Conservation (phyloP, 1,140 invertebrate species). For the Hetaerina americana region DNA sequence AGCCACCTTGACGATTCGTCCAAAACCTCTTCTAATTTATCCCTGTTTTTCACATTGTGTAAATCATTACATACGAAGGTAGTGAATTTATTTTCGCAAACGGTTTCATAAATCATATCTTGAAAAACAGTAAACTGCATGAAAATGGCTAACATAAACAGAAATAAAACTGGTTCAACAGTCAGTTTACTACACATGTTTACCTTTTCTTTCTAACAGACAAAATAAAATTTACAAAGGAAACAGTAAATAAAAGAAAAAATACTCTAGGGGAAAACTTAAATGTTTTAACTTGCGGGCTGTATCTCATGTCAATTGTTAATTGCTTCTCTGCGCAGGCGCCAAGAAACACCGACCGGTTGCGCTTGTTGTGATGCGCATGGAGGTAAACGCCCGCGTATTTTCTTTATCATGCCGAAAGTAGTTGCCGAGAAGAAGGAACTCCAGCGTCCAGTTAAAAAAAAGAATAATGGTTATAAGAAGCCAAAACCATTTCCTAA, state of each 20-base stretch:
- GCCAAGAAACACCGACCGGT: too few relatives aligned
- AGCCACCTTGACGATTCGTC: slow-evolving; percentile 28
- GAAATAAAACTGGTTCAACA: slow-evolving; percentile 36
- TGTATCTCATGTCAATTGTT: too few relatives aligned
- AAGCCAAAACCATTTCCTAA: background rate
- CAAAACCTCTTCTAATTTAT: slow-evolving; percentile 25
- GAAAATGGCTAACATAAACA: slow-evolving; percentile 34
- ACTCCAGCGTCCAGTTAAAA: background rate
- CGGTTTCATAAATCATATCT: slow-evolving; percentile 31
- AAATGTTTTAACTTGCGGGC: too few relatives aligned
- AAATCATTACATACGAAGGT: slow-evolving; percentile 21
- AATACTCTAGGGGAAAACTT: too few relatives aligned
- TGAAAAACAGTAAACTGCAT: slow-evolving; percentile 31
- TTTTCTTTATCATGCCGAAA: background rate
- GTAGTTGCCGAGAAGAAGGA: background rate
- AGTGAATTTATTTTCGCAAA: slow-evolving; percentile 22
- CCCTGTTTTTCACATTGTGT: slow-evolving; percentile 18
- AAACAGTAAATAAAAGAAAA: too few relatives aligned
- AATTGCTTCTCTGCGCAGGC: too few relatives aligned
- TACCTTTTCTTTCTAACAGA: too few relatives aligned
- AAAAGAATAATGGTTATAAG: background rate
- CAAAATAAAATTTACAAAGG: too few relatives aligned
- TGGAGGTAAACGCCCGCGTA: too few relatives aligned
- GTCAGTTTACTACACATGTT: slow-evolving; percentile 14
- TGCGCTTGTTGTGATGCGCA: too few relatives aligned